These are phyloP conservation scores for Danio jaintianensis DNA, from an alignment of 2,797 vertebrate genomes.

Conservation along the genomic window DNA sequence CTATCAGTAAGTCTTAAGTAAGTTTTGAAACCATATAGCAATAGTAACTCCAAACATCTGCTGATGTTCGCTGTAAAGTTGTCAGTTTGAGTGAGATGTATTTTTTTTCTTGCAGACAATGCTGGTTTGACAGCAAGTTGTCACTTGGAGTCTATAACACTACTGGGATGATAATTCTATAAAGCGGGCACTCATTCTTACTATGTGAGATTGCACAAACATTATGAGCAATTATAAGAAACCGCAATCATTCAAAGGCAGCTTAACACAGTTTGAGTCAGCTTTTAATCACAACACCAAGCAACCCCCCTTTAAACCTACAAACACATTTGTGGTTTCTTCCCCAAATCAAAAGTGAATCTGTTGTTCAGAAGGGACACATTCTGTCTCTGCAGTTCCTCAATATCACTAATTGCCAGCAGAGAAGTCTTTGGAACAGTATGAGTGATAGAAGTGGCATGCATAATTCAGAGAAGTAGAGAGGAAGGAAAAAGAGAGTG, in stretches of 20 bases:
- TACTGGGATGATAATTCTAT: background rate
- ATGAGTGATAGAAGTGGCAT: conserved; percentile 62
- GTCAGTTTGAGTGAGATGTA: conserved; percentile 20
- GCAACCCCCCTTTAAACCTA: conserved; percentile 31
- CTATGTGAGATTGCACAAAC: background rate
- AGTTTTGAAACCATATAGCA: background rate
- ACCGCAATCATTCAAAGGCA: conserved; percentile 12
- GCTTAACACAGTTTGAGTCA: background rate
- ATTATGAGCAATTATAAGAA: background rate
- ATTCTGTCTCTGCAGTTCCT: conserved; percentile 46
- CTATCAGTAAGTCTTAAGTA: background rate
- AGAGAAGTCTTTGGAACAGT: conserved; percentile 54
- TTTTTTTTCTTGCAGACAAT: conserved; percentile 29
- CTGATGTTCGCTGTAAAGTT: conserved; percentile 22
- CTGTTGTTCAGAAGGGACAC: conserved; percentile 33
- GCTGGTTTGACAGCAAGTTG: conserved; percentile 33
- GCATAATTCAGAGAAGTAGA: conserved; percentile 61
- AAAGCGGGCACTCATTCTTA: background rate
- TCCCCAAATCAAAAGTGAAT: conserved; percentile 45
- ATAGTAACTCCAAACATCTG: background rate
- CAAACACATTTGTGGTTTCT: conserved; percentile 28
- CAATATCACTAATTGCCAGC: conserved; percentile 60
- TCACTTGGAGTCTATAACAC: conserved; percentile 38
- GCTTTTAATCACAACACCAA: conserved; percentile 16
- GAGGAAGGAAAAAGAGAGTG: conserved; percentile 50